Evolutionary conservation across 1,140 invertebrate species (phyloP).

Genomic region (Riptortus pedestris): DNA sequence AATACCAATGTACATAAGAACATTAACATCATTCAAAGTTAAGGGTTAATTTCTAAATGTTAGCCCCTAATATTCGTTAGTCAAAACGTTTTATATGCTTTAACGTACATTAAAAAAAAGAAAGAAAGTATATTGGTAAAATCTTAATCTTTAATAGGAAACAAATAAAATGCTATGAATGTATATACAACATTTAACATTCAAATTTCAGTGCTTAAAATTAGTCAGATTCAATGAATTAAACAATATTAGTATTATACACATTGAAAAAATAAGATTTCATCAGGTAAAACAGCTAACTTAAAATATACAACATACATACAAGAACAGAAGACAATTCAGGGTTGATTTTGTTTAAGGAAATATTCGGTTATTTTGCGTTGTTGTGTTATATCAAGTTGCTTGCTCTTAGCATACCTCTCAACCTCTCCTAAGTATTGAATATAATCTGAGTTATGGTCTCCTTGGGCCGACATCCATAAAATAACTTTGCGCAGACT

Average conservation of each 20-base stretch:
- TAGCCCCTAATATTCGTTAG: neutral
- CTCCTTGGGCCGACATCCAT: constrained; percentile 26
- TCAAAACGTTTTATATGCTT: too few relatives aligned
- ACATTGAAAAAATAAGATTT: too few relatives aligned
- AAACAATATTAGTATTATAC: too few relatives aligned
- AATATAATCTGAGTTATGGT: constrained; percentile 23
- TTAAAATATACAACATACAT: too few relatives aligned
- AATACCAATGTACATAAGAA: neutral
- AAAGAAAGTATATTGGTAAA: too few relatives aligned
- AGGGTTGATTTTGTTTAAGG: constrained; percentile 13
- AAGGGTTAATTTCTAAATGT: neutral
- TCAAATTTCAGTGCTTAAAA: neutral
- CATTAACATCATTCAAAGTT: neutral
- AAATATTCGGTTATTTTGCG: constrained; percentile 27
- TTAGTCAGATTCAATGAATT: too few relatives aligned
- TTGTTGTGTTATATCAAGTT: constrained; percentile 16
- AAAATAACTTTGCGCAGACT: constrained; percentile 27
- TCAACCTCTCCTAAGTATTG: constrained; percentile 24
- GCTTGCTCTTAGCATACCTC: constrained; percentile 23
- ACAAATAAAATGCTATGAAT: too few relatives aligned
- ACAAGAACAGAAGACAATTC: neutral
- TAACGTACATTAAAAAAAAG: too few relatives aligned
- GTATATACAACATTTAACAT: too few relatives aligned
- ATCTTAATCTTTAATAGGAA: constrained; percentile 6
- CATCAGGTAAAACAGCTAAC: too few relatives aligned